These are phyloP conservation scores for Gambusia affinis DNA, from an alignment of 2,113 vertebrate genomes.

Conservation along the genomic window DNA sequence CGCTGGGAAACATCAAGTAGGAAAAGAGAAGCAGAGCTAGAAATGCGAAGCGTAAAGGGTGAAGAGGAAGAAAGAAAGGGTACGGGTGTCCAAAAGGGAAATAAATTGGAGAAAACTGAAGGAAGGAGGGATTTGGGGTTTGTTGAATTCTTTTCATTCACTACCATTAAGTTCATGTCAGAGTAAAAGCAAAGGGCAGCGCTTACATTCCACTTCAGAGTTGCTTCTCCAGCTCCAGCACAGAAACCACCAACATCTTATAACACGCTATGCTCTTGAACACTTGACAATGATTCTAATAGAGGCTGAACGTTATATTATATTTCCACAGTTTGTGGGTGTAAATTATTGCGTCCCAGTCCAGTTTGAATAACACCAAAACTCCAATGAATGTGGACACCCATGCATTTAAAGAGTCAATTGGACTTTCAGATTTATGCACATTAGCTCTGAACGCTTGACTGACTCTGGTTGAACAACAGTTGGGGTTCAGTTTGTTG, in stretches of 20 bases:
- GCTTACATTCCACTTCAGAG: conserved; percentile 4
- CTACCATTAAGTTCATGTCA: conserved; percentile 31
- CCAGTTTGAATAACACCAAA: conserved; percentile 1
- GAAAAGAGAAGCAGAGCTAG: conserved; percentile 24
- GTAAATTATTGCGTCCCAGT: conserved; percentile 5
- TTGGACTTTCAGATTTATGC: conserved; percentile 9
- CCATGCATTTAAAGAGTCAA: conserved; percentile 21
- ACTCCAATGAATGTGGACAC: conserved; percentile 26
- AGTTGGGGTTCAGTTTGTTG: neutral
- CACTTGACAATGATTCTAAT: neutral
- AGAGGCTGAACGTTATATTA: neutral
- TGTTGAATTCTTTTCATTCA: conserved; percentile 41
- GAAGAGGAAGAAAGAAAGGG: conserved; percentile 7
- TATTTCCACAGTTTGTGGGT: conserved; percentile 16
- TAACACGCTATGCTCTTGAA: conserved; percentile 7
- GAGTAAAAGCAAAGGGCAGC: conserved; percentile 11
- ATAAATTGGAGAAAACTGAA: conserved; percentile 25
- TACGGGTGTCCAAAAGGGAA: conserved; percentile 19
- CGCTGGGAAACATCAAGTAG: conserved; percentile 50
- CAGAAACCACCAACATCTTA: conserved; percentile 2
- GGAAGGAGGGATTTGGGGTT: conserved; percentile 21
- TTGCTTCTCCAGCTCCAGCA: conserved; percentile 2
- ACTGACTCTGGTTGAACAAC: neutral
- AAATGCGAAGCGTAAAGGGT: conserved; percentile 3
- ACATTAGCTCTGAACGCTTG: conserved; percentile 6